Evolutionary conservation across 1,140 invertebrate species (phyloP).

Genomic region (Caligus rogercresseyi): DNA sequence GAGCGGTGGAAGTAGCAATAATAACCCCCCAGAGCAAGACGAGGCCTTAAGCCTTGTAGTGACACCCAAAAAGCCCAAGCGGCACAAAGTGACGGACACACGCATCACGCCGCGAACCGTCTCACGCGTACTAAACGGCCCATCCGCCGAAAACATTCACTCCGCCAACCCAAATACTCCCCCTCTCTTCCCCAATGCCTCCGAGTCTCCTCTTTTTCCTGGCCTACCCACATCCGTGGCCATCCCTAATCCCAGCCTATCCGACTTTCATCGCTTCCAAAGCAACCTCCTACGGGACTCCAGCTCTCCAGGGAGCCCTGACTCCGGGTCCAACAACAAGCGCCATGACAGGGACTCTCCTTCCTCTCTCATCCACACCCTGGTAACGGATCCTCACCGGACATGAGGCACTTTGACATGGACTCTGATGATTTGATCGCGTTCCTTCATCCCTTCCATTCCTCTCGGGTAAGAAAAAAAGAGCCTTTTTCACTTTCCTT

Average conservation of each 20-base stretch:
- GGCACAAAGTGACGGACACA: conserved; percentile 89
- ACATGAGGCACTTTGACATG: conserved; percentile 29
- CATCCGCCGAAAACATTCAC: conserved; percentile 47
- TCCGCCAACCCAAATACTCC: conserved; percentile 73
- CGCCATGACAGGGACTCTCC: conserved; percentile 22
- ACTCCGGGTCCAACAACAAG: conserved; percentile 23
- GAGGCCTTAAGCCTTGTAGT: conserved; percentile 79
- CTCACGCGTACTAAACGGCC: conserved; percentile 45
- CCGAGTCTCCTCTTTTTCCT: conserved; percentile 57
- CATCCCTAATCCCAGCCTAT: conserved; percentile 83
- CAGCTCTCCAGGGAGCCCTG: conserved; percentile 25
- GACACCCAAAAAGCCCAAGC: conserved; percentile 70
- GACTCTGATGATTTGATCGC: conserved; percentile 30
- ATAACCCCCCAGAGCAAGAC: conserved; percentile 43
- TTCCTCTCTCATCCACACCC: conserved; percentile 33
- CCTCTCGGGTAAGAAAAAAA: conserved; percentile 35
- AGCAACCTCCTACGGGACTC: conserved; percentile 38
- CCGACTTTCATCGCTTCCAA: conserved; percentile 82
- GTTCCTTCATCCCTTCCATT: conserved; percentile 25
- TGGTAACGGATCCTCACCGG: conserved; percentile 30
- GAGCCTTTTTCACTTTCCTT: conserved; percentile 30
- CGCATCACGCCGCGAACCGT: conserved; percentile 78
- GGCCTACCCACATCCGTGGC: conserved; percentile 80
- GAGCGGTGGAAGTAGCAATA: conserved; percentile 36
- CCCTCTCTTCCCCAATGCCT: conserved; percentile 79